These are phyloP conservation scores for Notoglanidium macrostoma DNA, from an alignment of 2,797 vertebrate species.

Conservation along the genomic window DNA sequence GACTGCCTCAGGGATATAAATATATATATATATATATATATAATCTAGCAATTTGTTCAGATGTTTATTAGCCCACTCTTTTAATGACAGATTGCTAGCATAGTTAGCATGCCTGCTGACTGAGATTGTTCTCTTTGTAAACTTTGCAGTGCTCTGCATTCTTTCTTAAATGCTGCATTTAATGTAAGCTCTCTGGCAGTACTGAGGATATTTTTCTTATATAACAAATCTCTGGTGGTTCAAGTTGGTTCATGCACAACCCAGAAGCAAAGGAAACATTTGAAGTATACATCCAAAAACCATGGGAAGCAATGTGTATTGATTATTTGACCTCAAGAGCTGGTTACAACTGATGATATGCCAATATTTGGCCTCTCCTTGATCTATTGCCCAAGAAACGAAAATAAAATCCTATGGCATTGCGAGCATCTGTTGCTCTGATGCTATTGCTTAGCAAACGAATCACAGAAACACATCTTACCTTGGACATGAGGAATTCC, in stretches of 20 bases:
- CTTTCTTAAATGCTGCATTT: neutral
- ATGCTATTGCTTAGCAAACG: constrained; percentile 25
- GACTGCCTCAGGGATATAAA: neutral
- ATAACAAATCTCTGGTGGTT: neutral
- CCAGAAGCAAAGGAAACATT: neutral
- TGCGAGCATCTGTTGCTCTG: neutral
- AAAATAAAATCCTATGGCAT: neutral
- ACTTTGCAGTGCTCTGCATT: neutral
- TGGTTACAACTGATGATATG: neutral
- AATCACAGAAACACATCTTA: constrained; percentile 60
- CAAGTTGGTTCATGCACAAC: neutral
- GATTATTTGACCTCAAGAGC: neutral
- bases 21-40: too few relatives aligned
- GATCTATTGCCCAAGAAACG: neutral
- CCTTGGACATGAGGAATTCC: constrained; percentile 67
- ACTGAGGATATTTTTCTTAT: neutral
- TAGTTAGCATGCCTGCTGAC: constrained; percentile 7
- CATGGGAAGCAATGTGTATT: neutral
- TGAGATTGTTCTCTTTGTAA: neutral
- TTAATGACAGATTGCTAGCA: neutral
- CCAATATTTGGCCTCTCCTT: neutral
- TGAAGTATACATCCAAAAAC: neutral
- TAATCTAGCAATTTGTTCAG: neutral
- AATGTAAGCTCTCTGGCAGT: neutral
- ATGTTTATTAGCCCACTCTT: neutral